phyloP scores from a whole-genome alignment of 2,113 vertebrate genomes.

The Apus apus region DNA sequence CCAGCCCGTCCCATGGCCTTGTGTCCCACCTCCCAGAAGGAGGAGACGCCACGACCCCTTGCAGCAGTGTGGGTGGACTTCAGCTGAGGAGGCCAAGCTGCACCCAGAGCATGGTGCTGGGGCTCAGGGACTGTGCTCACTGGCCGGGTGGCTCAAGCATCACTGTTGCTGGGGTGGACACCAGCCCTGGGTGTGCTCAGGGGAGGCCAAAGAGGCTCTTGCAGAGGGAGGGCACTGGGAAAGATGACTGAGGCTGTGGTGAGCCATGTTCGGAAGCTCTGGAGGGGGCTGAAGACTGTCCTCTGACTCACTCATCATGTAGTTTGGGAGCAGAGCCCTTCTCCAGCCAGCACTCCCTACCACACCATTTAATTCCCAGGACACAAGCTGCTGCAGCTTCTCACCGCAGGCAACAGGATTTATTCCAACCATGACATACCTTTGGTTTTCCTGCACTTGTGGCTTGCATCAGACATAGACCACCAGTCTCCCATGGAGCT shows the following conservation, averaged over 20 bases:
- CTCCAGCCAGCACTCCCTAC: background rate
- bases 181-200: accelerated
- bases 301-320: background rate
- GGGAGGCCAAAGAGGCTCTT: background rate
- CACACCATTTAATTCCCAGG: background rate
- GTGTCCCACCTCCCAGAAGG: background rate
- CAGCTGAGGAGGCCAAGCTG: background rate
- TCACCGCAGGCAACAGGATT: background rate
- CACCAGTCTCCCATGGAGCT: background rate
- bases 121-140: no score
- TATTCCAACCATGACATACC: background rate
- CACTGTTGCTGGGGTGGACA: accelerated
- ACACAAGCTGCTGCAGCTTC: background rate
- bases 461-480: background rate
- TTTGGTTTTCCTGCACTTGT: background rate
- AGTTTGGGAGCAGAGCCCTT: background rate
- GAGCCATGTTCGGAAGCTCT: background rate
- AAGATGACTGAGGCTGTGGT: background rate
- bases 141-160: accelerated
- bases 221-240: background rate
- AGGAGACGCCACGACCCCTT: background rate
- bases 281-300: background rate
- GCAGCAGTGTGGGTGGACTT: accelerated
- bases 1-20: no score
- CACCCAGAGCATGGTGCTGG: no score